phyloP scores from a whole-genome alignment of 2,888 invertebrate species.

The Drosophila mulleri region DNA sequence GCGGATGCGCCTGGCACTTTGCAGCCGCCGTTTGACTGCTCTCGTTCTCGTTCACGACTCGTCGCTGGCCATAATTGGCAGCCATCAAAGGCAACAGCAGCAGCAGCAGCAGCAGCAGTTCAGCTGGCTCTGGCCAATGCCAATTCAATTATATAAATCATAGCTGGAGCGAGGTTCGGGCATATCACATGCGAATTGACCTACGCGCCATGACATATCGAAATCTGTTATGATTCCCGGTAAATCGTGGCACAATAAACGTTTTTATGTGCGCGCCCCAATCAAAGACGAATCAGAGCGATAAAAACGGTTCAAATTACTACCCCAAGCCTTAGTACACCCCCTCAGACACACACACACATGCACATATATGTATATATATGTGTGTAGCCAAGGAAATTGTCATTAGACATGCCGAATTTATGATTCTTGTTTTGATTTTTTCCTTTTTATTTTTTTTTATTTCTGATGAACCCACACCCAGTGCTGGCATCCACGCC shows the following conservation, averaged over 20 bases:
- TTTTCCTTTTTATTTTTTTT: conserved; percentile 42
- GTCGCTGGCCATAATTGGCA: conserved; percentile 46
- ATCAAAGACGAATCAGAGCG: conserved; percentile 53
- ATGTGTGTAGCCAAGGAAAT: conserved; percentile 50
- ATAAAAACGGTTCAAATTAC: conserved; percentile 52
- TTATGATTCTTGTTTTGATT: conserved; percentile 82
- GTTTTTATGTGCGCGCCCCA: conserved; percentile 57
- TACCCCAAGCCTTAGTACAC: conserved; percentile 15
- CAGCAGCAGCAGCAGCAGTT: conserved; percentile 4
- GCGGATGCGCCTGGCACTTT: conserved; percentile 78
- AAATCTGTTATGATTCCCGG: conserved; percentile 39
- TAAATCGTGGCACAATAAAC: conserved; percentile 40
- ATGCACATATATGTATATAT: background rate
- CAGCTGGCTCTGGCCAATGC: conserved; percentile 35
- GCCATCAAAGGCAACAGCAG: conserved; percentile 15
- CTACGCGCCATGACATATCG: conserved; percentile 25
- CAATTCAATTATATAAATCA: conserved; percentile 33
- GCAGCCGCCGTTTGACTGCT: conserved; percentile 46
- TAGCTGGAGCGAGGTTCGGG: conserved; percentile 13
- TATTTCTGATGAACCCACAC: background rate
- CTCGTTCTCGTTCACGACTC: too few species aligned
- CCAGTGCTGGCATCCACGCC: conserved; percentile 20
- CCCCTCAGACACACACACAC: background rate
- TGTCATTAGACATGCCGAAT: conserved; percentile 83
- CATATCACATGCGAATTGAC: conserved; percentile 58